A percentile compares a stretch with the other conserved stretches of the same genome.
phyloP scores from a whole-genome alignment of 1,140 invertebrate genomes.

The Rhagoletis pomonella region DNA sequence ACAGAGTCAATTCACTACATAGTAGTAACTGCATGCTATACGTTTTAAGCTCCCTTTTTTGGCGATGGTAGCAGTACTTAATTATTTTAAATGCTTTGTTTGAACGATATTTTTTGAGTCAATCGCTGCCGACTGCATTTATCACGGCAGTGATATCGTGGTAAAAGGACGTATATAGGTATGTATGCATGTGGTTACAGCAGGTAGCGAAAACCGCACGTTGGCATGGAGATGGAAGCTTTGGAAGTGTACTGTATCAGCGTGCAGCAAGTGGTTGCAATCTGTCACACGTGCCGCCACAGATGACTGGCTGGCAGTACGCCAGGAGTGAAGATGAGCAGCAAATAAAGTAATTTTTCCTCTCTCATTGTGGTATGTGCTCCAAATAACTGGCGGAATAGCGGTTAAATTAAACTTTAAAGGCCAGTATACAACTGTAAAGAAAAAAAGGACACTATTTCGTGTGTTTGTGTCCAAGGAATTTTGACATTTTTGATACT shows the following conservation, averaged over 20 bases:
- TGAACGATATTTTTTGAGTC: background rate
- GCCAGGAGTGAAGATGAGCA: background rate
- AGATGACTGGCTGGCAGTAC: constrained; percentile 25
- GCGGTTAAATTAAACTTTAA: no score
- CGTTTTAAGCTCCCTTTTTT: background rate
- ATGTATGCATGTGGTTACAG: background rate
- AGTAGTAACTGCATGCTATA: background rate
- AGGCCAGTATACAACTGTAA: no score
- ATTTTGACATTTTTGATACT: no score
- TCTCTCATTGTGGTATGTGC: background rate
- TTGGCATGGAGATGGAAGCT: constrained; percentile 6
- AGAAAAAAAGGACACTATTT: no score
- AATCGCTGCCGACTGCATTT: background rate
- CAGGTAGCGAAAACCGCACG: background rate
- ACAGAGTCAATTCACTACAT: background rate
- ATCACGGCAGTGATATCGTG: background rate
- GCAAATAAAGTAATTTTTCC: constrained; percentile 26
- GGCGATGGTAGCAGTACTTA: background rate
- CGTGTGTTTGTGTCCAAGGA: no score
- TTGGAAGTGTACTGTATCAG: background rate
- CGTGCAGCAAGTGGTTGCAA: constrained; percentile 28
- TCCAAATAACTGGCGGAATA: no score
- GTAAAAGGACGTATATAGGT: background rate
- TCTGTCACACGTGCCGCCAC: constrained; percentile 16
- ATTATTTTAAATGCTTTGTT: constrained; percentile 51